Evolutionary conservation across 1,140 invertebrate species (phyloP), one percentile per base, ranked within the genome.

Genomic region (Cherax quadricarinatus): DNA sequence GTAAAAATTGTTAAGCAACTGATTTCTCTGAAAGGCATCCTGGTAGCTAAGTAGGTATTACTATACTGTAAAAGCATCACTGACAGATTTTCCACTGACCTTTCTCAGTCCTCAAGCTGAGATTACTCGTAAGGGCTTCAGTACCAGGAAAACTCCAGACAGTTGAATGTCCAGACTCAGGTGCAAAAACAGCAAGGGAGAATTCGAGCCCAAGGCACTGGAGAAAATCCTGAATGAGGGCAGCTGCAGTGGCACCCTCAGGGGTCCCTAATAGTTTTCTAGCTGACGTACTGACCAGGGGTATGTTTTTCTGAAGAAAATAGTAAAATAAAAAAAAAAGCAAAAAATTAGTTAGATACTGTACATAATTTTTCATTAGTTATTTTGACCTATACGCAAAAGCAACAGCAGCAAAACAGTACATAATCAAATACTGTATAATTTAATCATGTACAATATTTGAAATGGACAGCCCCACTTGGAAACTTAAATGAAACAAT

Each of bases 211-310:
- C 87, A 57, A 93, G 89, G 81, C 84, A 91, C 51, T 91, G 89
- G 21, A 93, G 90, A 78, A 93, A 93, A 62, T 93, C 89, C 7
- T 93, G 93, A 14, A 93, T 89, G 14, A 93, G 83, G 21, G 89
- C 82, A 18, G 93, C 93, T 16, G 93, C 93, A 16, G 84, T 24
- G 18, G 81, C 62, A 10, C 93, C 93, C n/a, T 89, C 89, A 18
- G 80, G 80, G 4, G 93, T 91, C 14, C 60, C 86, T 21, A 93
- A 70, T 6, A 93, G 86, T 85, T 91, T 51, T 10, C 48, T 80
- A 21, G 81, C 79, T 7, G 89, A 83, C 14, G 79, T 48, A 70
- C 90, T 93, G 21, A 91, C 86, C 18, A 93, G 48, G 6, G 93
- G 93, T 12, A 91, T 84, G 41, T 88, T 84, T 84, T 91, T 91